These are phyloP conservation scores for Colaptes auratus DNA, from an alignment of 2,113 vertebrate genomes.

Conservation along the genomic window DNA sequence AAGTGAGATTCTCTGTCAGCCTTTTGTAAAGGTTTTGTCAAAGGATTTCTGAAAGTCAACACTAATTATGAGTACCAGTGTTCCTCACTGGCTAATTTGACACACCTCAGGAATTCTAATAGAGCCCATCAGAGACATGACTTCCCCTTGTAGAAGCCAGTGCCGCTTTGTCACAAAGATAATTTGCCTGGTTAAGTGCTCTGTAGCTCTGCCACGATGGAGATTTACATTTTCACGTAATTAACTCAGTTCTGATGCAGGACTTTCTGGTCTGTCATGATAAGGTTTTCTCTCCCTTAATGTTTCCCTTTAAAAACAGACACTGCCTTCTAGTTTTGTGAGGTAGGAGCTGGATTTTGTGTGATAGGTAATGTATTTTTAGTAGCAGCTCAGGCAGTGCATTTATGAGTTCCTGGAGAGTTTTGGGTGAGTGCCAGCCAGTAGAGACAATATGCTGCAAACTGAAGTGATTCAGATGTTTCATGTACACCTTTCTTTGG, in stretches of 20 bases:
- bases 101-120: constrained; percentile 48
- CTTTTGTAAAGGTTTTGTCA: constrained; percentile 48
- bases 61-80: neutral
- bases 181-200: constrained; percentile 42
- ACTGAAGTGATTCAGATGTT: neutral
- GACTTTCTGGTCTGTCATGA: constrained; percentile 4
- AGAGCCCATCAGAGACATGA: constrained; percentile 18
- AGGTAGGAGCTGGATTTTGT: neutral
- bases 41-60: constrained; percentile 60
- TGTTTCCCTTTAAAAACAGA: neutral
- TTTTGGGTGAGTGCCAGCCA: neutral
- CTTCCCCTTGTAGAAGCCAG: constrained; percentile 22
- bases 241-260: neutral
- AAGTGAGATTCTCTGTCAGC: neutral
- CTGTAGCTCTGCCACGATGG: neutral
- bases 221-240: neutral
- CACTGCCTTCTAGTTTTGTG: neutral
- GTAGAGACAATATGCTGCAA: neutral
- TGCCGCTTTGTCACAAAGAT: neutral
- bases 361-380: neutral
- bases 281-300: neutral
- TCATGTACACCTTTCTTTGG: neutral
- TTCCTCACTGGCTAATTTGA: constrained; percentile 51
- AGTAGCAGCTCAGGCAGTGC: neutral
- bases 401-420: constrained; percentile 42